Evolutionary conservation across 2,113 vertebrate species (phyloP).

Genomic region (Galbula dea): DNA sequence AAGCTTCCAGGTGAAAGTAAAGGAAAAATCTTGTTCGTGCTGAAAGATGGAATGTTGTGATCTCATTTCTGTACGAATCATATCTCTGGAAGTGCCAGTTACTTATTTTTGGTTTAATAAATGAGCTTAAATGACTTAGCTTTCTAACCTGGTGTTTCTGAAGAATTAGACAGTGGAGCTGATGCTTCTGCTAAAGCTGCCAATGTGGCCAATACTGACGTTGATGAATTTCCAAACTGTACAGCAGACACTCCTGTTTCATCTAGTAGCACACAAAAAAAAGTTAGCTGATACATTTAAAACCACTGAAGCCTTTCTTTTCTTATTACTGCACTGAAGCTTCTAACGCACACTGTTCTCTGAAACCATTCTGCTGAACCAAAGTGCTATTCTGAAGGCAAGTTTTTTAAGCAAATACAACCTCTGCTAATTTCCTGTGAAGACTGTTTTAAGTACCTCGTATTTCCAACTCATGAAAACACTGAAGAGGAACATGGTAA

Average conservation of each 20-base stretch:
- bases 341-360: not conserved
- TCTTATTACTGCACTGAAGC: not conserved
- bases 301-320: not conserved
- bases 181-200: slow-evolving; percentile 88
- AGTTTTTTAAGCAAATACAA: not conserved
- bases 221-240: slow-evolving; percentile 86
- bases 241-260: slow-evolving; percentile 83
- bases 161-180: slow-evolving; percentile 83
- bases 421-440: not conserved
- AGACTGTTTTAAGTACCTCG: not conserved
- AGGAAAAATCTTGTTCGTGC: not conserved
- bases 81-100: not conserved
- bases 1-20: not conserved
- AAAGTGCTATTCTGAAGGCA: not conserved
- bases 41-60: not conserved
- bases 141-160: slow-evolving; percentile 83
- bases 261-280: slow-evolving; percentile 65
- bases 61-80: not conserved
- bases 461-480: not conserved
- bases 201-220: slow-evolving; percentile 84
- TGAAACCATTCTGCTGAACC: not conserved
- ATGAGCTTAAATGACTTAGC: not conserved
- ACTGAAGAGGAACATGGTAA: not conserved
- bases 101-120: not conserved
- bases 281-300: not conserved